A percentile compares a stretch with the other conserved stretches of the same genome.
These are phyloP conservation scores for Tenthredo amoena DNA, from an alignment of 2,888 invertebrate species.

Conservation along the genomic window DNA sequence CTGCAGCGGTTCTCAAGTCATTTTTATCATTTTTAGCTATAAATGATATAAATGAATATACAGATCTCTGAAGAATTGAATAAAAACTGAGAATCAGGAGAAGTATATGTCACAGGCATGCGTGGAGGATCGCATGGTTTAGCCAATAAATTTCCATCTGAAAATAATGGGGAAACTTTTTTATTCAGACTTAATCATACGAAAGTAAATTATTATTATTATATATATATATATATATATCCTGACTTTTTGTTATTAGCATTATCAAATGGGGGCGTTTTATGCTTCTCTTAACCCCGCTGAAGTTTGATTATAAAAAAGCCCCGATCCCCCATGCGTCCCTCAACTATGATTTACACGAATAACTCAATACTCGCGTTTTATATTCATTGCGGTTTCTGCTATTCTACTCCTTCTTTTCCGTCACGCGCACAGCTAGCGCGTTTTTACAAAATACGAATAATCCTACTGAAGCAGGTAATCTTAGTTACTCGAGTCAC, in stretches of 20 bases:
- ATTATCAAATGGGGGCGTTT: background rate
- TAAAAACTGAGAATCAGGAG: background rate
- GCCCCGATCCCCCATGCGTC: background rate
- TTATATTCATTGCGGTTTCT: constrained; percentile 7
- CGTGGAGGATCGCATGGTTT: background rate
- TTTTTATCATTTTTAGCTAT: background rate
- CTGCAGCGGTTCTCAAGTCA: background rate
- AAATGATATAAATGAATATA: background rate
- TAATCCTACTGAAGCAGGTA: background rate
- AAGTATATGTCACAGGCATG: background rate
- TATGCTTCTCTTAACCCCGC: background rate
- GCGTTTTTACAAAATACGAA: background rate
- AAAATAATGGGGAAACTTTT: constrained; percentile 12
- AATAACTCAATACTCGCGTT: constrained; percentile 29
- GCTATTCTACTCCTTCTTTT: background rate
- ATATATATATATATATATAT: background rate
- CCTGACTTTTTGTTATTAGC: background rate
- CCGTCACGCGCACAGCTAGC: background rate
- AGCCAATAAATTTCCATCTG: background rate
- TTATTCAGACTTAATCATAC: constrained; percentile 1
- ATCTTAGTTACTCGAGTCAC: background rate
- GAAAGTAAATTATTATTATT: constrained; percentile 13
- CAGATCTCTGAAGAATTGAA: background rate
- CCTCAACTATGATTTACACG: background rate
- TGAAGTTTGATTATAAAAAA: background rate